Conservation (phyloP, 2,797 vertebrate species). For the Mastacembelus armatus region DNA sequence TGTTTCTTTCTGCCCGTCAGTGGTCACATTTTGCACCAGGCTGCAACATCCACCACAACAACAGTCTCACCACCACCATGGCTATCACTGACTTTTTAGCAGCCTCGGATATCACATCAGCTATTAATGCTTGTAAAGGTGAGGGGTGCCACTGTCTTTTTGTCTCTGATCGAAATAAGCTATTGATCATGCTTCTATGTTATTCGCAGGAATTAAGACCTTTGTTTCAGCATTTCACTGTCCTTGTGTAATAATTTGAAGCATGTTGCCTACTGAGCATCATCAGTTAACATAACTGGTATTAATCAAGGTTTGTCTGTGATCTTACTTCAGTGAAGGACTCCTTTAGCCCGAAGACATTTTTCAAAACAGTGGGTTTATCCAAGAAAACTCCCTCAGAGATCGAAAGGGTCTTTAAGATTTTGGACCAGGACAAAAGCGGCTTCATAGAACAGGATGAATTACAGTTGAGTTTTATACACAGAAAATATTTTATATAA, state of each 20-base stretch:
- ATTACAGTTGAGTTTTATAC: constrained; percentile 81
- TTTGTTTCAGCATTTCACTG: no score
- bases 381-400: constrained; percentile 81
- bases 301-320: constrained; percentile 2
- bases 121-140: constrained; percentile 93
- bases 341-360: constrained; percentile 85
- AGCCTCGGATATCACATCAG: constrained; percentile 87
- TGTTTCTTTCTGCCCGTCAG: constrained; percentile 42
- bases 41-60: constrained; percentile 61
- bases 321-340: constrained; percentile 80
- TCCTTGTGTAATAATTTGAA: background rate
- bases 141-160: constrained; percentile 32
- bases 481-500: background rate
- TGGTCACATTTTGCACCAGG: constrained; percentile 25
- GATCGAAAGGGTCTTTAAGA: constrained; percentile 84
- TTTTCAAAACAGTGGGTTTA: constrained; percentile 85
- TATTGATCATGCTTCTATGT: background rate
- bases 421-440: constrained; percentile 87
- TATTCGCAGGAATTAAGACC: no score
- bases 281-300: background rate
- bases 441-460: constrained; percentile 87
- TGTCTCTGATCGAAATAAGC: background rate
- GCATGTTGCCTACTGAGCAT: background rate
- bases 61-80: constrained; percentile 79
- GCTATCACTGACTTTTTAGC: constrained; percentile 89